Percentiles rank a stretch among this genome's conserved stretches.
Evolutionary conservation across 2,113 vertebrate genomes (phyloP).

Genomic region (Cyprinodon variegatus): DNA sequence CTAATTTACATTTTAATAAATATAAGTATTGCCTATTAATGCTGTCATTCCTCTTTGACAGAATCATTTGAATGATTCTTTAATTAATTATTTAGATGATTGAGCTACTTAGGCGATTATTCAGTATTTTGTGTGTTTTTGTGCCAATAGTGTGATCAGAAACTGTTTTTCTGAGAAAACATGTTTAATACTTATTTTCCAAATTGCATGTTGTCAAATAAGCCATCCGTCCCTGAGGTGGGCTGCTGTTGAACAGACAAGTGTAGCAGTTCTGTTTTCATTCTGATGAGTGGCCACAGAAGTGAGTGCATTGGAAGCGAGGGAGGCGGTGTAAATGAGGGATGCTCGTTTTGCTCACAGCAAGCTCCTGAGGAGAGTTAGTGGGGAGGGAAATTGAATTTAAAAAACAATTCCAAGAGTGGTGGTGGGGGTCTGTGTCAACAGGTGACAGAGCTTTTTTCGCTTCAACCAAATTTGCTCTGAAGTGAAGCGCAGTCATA

Average conservation of each 20-base stretch:
- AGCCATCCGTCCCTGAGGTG: not conserved
- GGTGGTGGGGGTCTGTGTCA: slow-evolving; percentile 69
- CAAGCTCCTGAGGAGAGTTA: slow-evolving; percentile 69
- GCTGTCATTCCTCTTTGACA: not conserved
- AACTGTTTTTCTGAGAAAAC: not conserved
- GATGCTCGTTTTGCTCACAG: slow-evolving; percentile 62
- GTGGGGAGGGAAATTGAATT: slow-evolving; percentile 77
- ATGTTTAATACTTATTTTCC: not conserved
- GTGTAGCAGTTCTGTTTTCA: slow-evolving; percentile 35
- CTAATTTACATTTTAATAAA: not conserved
- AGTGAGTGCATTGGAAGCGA: not conserved
- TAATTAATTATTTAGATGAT: not conserved
- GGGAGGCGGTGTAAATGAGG: slow-evolving; percentile 65
- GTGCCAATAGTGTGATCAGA: not conserved
- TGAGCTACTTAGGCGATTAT: too few species aligned
- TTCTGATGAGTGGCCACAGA: slow-evolving; percentile 56
- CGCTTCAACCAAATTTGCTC: slow-evolving; percentile 68
- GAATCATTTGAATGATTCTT: not conserved
- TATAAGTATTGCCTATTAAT: not conserved
- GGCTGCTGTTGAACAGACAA: slow-evolving; percentile 8
- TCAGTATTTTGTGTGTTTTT: not conserved
- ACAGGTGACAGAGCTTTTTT: slow-evolving; percentile 73
- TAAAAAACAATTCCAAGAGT: slow-evolving; percentile 46
- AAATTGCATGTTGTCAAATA: slow-evolving; percentile 4
- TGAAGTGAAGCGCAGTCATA: slow-evolving; percentile 73